Evolutionary conservation across 1,140 invertebrate genomes (phyloP), one percentile per base, ranked within the genome.

Genomic region (Arctopsyche grandis): DNA sequence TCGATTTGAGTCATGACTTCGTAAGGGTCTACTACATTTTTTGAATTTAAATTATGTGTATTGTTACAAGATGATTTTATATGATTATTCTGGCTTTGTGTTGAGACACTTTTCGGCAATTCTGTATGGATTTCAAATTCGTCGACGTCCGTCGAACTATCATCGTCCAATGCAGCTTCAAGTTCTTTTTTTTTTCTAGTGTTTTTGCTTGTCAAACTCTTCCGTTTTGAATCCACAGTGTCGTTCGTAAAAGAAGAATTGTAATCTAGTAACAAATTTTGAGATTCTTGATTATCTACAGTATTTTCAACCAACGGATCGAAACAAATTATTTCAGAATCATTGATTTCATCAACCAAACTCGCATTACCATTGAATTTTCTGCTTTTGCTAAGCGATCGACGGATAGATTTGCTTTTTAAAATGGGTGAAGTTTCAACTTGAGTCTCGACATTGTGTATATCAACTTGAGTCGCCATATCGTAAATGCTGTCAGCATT

Each of bases 251-350:
- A 38, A 38, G 29, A 7, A 38, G 29, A 38, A 26, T 66, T 26
- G 21, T 22, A 70, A 44, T 70, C 69, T 12, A 9, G 24, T 19
- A 70, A 70, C 22, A 70, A 26, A 38, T 70, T 70, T 43, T 70
- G 69, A 38, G 69, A 70, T 26, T 19, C 16, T 66, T 66, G 63
- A 14, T 3, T 26, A 16, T 21, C 24, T 1, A 12, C 5, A 19
- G 5, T 16, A 66, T 66, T 24, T 26, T 66, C 63, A 26, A 24
- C 3, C 5, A 21, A 66, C 12, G 16, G 3, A 21, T 21, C 63
- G 21, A 5, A 66, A 22, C 12, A 1, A 66, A 66, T 66, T 66
- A 7, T 24, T 7, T 7, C 63, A 16, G 63, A 26, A 7, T 66
- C 63, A 12, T 14, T 21, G 12, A 21, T 66, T 19, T 66, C 19